Base-by-base conservation (phyloP, 1,140 invertebrate genomes). In the Nephila pilipes region DNA sequence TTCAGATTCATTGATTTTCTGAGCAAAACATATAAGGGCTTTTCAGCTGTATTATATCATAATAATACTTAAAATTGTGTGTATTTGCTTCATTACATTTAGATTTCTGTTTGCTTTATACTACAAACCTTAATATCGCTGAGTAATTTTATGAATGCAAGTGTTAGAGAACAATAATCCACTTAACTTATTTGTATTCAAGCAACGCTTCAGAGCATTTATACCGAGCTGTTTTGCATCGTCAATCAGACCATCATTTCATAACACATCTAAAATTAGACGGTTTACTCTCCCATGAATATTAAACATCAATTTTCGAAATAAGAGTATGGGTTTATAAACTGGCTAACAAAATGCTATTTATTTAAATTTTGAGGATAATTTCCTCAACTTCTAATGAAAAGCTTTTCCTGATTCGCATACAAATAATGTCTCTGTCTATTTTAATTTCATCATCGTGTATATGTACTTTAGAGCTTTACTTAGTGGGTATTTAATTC, bases 231-330 rank as follows among this genome's bases (percentile, higher is more conserved):
- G 5, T 75, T 75, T 75, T 36, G 32, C 69, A 32, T 75, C 16
- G 29, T 75, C 18, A 75, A 14, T 75, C 29, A 32, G 29, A 75
- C 69, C 32, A 36, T 75, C 20, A 75, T 16, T 75, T 75, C 69
- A 75, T 75, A 75, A 75, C 32, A 32, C 69, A 65, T 29, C 69
- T 75, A 75, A 75, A 75, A 75, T 75, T 29, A 32, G 29, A 75
- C 36, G 32, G 69, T 2, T 75, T 12, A 75, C 25, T 32, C 29
- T 29, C 29, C 32, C 69, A 18, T 75, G 69, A 75, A 75, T 75
- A 36, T 32, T 75, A 36, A 75, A 14, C 69, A 75, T 75, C 69
- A 32, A 75, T 75, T 29, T 32, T 20, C 29, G 18, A 16, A 36
- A 75, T 36, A 75, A 36, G 4, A 32, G 25, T 75, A 32, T 75